These are phyloP conservation scores for Hucho hucho DNA, from an alignment of 2,113 vertebrate species.

Conservation along the genomic window DNA sequence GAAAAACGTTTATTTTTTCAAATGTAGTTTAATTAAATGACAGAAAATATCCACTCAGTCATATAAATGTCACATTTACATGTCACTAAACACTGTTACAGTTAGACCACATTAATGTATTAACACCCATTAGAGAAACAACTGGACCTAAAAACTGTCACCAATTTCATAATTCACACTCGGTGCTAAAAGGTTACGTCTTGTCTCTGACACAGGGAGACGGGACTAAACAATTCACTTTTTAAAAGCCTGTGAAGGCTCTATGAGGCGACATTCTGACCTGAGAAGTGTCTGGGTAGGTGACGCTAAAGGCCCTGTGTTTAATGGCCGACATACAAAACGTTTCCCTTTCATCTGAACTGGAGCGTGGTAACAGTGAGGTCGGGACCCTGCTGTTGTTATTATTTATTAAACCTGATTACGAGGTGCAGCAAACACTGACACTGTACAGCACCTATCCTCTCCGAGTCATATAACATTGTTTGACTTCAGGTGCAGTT, in stretches of 20 bases:
- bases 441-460: constrained; percentile 3
- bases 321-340: constrained; percentile 19
- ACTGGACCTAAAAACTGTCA: background rate
- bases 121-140: background rate
- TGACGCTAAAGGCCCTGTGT: constrained; percentile 7
- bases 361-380: background rate
- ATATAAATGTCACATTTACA: background rate
- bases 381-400: constrained; percentile 31
- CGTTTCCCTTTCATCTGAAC: constrained; percentile 19
- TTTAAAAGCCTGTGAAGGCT: constrained; percentile 31
- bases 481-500: constrained; percentile 34
- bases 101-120: background rate
- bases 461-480: constrained; percentile 19
- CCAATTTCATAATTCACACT: background rate
- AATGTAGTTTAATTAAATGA: no score
- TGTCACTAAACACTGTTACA: background rate
- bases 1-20: background rate
- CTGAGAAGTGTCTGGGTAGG: constrained; percentile 15
- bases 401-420: constrained; percentile 27
- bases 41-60: no score
- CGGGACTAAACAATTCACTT: background rate
- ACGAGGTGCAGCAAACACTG: background rate
- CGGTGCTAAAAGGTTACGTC: background rate
- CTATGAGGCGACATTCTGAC: constrained; percentile 16
- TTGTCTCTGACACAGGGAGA: background rate